Percentiles rank a stretch among this genome's conserved stretches.
Evolutionary conservation across 2,113 vertebrate genomes (phyloP).

Genomic region (Lonchura striata): DNA sequence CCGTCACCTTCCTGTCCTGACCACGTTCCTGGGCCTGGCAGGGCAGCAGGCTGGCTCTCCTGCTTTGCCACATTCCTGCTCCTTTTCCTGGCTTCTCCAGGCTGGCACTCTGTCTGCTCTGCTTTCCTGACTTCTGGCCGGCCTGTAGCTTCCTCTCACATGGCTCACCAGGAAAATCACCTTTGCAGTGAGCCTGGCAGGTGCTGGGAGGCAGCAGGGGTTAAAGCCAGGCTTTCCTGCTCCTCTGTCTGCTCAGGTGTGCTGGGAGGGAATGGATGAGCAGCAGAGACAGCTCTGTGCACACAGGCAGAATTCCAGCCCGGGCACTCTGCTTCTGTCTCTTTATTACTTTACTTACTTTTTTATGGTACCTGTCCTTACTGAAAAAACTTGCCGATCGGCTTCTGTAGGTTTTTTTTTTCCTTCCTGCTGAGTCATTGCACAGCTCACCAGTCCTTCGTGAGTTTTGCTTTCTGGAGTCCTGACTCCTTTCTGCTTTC

Average conservation of each 20-base stretch:
- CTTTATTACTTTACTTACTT: neutral
- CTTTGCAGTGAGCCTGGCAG: neutral
- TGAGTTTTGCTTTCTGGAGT: neutral
- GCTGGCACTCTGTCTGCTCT: neutral
- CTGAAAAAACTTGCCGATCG: neutral
- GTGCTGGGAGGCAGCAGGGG: neutral
- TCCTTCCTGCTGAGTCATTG: conserved; percentile 37
- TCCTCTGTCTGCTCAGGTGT: neutral
- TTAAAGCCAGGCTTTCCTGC: neutral
- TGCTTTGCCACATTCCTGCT: neutral
- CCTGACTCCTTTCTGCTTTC: neutral
- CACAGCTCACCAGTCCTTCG: neutral
- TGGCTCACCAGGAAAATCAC: neutral
- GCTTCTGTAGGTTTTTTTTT: neutral
- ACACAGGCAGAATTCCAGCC: neutral
- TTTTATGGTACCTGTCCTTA: neutral
- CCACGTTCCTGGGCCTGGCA: fast-evolving
- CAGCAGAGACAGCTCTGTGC: neutral
- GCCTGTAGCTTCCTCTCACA: neutral
- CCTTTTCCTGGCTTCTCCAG: neutral
- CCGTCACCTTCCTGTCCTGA: neutral
- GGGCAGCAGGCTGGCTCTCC: neutral
- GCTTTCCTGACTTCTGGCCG: neutral
- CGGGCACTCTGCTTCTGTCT: neutral
- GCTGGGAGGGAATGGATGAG: neutral